Base-by-base conservation (phyloP, 37 sponge, comb jelly and placozoan species). In the Dysidea cf. avara region DNA sequence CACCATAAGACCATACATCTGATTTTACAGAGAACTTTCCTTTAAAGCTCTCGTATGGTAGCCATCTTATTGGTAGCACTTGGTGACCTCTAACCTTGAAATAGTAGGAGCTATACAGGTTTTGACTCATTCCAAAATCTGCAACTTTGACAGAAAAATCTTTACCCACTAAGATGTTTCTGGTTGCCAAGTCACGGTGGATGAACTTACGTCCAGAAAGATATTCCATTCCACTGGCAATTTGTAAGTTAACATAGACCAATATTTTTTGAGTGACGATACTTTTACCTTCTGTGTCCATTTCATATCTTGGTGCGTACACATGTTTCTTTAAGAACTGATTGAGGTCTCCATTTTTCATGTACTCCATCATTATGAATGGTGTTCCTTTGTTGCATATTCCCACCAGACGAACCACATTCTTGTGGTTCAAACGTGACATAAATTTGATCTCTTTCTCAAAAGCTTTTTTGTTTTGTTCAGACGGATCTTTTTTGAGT, bases 381-480 rank as follows among this genome's bases (percentile, higher is more conserved):
- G n/a, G n/a, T n/a, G n/a, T n/a, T n/a, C 30, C 40, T 76, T n/a
- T n/a, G n/a, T n/a, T 39, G 38, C 86, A 86, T 35, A 89, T 84
- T 6, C 80, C 90, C 28, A 89, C 79, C 1, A 89, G 76, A 0
- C 90, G 79, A 3, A 89, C 66, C 25, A 89, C 90, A 34, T 83
- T 89, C 49, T 83, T 75, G 37, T 89, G 90, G 26, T 72, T 83
- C 63, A 89, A 66, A 56, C 90, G 75, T 21, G 84, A 66, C 90
- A 89, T 89, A 66, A 89, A 89, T 66, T 89, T 89, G 36, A 89
- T 76, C 54, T 89, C 90, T 50, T 89, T 89, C 22, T 83, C 81
- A 56, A 89, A 89, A 20, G 80, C 74, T 58, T 83, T 80, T 74
- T 70, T 73, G 33, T 74, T 63, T 3, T 80, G 72, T 24, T 61